phyloP scores from a whole-genome alignment of 2,888 invertebrate genomes.

The Seira ritae region DNA sequence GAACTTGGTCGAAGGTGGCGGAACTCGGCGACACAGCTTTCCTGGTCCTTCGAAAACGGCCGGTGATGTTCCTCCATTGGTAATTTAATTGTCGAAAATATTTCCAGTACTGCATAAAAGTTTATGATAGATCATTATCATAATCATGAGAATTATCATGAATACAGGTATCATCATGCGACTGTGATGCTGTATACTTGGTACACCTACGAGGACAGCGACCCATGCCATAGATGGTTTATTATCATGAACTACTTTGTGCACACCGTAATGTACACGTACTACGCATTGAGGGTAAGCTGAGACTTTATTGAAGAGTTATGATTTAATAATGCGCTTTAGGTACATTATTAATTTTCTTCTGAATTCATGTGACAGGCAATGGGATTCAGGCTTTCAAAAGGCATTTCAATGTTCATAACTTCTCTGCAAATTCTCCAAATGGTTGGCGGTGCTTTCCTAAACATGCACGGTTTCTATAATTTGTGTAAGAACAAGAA shows the following conservation, averaged over 20 bases:
- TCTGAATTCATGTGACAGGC: too few species aligned
- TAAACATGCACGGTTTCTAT: conserved; percentile 88
- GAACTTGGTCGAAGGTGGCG: conserved; percentile 96
- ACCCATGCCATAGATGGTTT: conserved; percentile 94
- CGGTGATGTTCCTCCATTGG: conserved; percentile 96
- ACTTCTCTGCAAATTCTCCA: conserved; percentile 94
- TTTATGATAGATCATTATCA: too few species aligned
- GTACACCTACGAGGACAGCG: conserved; percentile 94
- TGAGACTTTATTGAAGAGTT: too few species aligned
- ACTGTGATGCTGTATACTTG: conserved; percentile 95
- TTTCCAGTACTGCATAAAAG: not conserved
- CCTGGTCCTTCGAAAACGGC: conserved; percentile 94
- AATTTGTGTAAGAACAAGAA: conserved; percentile 51
- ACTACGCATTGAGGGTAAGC: conserved; percentile 58
- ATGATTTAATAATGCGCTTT: too few species aligned
- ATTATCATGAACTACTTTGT: conserved; percentile 96
- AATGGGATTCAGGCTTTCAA: conserved; percentile 89
- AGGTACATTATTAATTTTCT: too few species aligned
- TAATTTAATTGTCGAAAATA: conserved; percentile 75
- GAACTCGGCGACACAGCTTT: conserved; percentile 97
- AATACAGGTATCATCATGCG: conserved; percentile 84
- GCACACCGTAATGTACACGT: conserved; percentile 93
- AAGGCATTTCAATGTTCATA: conserved; percentile 90
- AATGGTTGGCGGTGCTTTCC: conserved; percentile 87
- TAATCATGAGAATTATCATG: not conserved